Conservation (phyloP, 2,113 vertebrate genomes). For the Hydrochoerus hydrochaeris region DNA sequence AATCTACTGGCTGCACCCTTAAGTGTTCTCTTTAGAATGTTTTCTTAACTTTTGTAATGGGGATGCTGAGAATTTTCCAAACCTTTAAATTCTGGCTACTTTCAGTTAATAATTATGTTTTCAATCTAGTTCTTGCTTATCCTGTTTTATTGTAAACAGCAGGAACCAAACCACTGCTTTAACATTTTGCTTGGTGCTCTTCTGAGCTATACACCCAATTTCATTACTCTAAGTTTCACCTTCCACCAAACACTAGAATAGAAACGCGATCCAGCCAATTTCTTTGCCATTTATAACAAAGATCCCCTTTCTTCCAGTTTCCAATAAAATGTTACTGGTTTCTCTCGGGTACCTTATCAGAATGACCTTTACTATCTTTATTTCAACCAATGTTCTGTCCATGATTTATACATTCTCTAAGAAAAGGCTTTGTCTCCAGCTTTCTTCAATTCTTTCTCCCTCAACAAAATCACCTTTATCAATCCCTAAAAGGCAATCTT, state of each 20-base stretch:
- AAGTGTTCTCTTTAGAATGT: background rate
- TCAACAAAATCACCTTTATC: background rate
- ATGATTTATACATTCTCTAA: background rate
- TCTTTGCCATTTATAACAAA: background rate
- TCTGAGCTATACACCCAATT: background rate
- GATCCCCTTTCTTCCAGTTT: background rate
- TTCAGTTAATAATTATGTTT: background rate
- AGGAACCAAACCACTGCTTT: background rate
- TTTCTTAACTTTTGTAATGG: background rate
- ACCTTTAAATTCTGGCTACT: background rate
- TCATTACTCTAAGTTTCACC: background rate
- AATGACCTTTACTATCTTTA: background rate
- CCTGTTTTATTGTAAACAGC: background rate
- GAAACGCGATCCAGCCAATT: background rate
- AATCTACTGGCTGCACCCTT: background rate
- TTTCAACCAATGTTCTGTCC: background rate
- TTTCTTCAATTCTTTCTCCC: background rate
- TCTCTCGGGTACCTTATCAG: background rate
- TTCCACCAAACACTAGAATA: background rate
- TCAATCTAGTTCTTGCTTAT: background rate
- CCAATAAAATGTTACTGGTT: background rate
- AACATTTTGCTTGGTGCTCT: background rate
- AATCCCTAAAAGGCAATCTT: background rate
- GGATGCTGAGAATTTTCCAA: background rate
- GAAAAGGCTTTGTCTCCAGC: background rate